Base-by-base conservation (phyloP, 2,113 vertebrate genomes). In the Cettia cetti region DNA sequence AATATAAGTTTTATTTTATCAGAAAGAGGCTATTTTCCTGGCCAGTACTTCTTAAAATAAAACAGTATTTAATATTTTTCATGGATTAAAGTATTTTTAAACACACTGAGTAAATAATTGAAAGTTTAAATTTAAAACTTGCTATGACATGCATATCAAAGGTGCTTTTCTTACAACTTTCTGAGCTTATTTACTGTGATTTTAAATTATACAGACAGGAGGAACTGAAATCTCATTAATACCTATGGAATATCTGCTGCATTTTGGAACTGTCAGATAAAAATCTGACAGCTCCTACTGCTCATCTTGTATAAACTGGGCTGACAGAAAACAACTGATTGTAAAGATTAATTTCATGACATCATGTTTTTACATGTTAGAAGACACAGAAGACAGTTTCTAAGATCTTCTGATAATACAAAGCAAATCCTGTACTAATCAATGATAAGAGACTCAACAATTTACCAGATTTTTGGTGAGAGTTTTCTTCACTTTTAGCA, bases 141-240 rank as follows among this genome's bases (percentile, higher is more conserved):
- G 56, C 45, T 64, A 26, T 52, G 70, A 91, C 13, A 52, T 35
- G 65, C n/a, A 69, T 74, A 86, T 60, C 74, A 63, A 85, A 96
- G 50, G 15, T 50, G 30, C 23, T 94, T 85, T 92, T 53, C 26
- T 76, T 79, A 69, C 35, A 87, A 35, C 50, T 89, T 10, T 31
- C 79, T 84, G 74, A 90, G 15, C 64, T 79, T 66, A 92, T 90
- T 95, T 84, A 70, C n/a, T 64, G 28, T 76, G 69, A 61, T 94
- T 84, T 93, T 93, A 95, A 89, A 37, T 86, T 75, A 91, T 59
- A 88, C 54, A 71, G 33, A 76, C 33, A 76, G 68, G 31, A 63
- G 39, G 42, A 96, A 78, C 3, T 44, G 64, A 86, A 97, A 96
- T 89, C 44, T 57, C 17, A 74, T 81, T 82, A 90, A 42, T 84